Evolutionary conservation across 1,140 invertebrate species (phyloP).

Genomic region (Drosophila lacertosa): DNA sequence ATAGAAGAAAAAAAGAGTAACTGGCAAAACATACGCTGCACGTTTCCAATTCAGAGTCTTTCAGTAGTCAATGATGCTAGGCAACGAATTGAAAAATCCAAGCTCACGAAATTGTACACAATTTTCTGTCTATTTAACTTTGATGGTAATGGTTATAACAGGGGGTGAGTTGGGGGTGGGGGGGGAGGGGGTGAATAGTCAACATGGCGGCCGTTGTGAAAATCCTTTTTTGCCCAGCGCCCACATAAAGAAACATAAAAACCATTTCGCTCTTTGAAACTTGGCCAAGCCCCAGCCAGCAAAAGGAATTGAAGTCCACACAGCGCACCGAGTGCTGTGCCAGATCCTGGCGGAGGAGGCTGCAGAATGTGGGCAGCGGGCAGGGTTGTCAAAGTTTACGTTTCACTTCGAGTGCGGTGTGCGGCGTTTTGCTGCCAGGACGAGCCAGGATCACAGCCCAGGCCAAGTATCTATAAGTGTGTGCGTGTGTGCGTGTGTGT

Average conservation of each 20-base stretch:
- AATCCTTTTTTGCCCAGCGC: slow-evolving; percentile 66
- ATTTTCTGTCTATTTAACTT: slow-evolving; percentile 81
- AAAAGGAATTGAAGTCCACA: slow-evolving; percentile 33
- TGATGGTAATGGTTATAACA: slow-evolving; percentile 55
- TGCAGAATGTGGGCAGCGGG: slow-evolving; percentile 12
- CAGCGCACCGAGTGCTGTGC: background rate
- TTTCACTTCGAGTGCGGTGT: slow-evolving; percentile 74
- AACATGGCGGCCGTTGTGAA: slow-evolving; percentile 44
- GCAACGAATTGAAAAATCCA: slow-evolving; percentile 62
- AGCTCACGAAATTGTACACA: slow-evolving; percentile 74
- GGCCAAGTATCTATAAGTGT: slow-evolving; percentile 39
- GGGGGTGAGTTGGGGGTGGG: background rate
- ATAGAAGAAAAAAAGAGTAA: background rate
- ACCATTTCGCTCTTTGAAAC: slow-evolving; percentile 74
- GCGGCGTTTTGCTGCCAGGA: slow-evolving; percentile 49
- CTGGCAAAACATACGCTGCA: slow-evolving; percentile 15
- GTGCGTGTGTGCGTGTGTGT: slow-evolving; percentile 16
- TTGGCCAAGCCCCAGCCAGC: slow-evolving; percentile 34
- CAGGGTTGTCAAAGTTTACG: slow-evolving; percentile 78
- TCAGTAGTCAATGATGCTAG: slow-evolving; percentile 58
- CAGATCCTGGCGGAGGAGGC: background rate
- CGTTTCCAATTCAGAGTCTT: slow-evolving; percentile 45
- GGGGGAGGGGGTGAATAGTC: background rate
- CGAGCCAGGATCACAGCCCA: slow-evolving; percentile 38
- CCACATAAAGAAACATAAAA: slow-evolving; percentile 80